Evolutionary conservation across 2,888 invertebrate genomes (phyloP).

Genomic region (Tholera decimalis): DNA sequence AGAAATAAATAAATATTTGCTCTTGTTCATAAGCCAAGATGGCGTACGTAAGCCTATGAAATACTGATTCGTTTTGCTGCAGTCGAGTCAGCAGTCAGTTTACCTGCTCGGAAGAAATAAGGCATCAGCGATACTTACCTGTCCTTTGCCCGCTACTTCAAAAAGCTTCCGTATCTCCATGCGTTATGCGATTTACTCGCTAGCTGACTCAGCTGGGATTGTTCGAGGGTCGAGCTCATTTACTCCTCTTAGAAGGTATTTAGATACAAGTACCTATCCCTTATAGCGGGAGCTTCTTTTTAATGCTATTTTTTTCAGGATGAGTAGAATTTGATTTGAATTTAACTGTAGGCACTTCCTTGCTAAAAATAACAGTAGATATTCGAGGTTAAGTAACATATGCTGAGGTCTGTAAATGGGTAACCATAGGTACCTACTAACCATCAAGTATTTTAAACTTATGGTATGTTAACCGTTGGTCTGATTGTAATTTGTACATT

Average conservation of each 20-base stretch:
- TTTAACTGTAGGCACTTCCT: too few relatives aligned
- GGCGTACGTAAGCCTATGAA: background rate
- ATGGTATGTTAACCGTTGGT: too few relatives aligned
- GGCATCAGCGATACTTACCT: background rate
- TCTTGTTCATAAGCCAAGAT: too few relatives aligned
- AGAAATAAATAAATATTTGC: background rate
- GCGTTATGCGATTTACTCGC: constrained; percentile 20
- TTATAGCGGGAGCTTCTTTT: constrained; percentile 2
- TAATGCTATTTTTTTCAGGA: constrained; percentile 31
- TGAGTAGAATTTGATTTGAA: constrained; percentile 23
- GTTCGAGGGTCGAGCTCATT: constrained; percentile 7
- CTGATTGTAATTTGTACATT: too few relatives aligned
- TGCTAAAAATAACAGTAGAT: too few relatives aligned
- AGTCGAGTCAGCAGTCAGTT: background rate
- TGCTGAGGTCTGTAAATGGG: too few relatives aligned
- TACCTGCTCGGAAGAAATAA: constrained; percentile 2
- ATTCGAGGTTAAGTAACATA: too few relatives aligned
- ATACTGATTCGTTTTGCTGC: background rate
- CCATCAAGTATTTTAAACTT: too few relatives aligned
- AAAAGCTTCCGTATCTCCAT: constrained; percentile 8
- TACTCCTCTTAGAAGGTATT: constrained; percentile 9
- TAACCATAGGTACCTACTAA: too few relatives aligned
- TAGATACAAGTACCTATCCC: background rate
- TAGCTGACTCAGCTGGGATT: constrained; percentile 1
- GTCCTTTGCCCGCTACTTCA: background rate